These are phyloP conservation scores for Spheniscus humboldti DNA, from an alignment of 2,797 vertebrate genomes.

Conservation along the genomic window DNA sequence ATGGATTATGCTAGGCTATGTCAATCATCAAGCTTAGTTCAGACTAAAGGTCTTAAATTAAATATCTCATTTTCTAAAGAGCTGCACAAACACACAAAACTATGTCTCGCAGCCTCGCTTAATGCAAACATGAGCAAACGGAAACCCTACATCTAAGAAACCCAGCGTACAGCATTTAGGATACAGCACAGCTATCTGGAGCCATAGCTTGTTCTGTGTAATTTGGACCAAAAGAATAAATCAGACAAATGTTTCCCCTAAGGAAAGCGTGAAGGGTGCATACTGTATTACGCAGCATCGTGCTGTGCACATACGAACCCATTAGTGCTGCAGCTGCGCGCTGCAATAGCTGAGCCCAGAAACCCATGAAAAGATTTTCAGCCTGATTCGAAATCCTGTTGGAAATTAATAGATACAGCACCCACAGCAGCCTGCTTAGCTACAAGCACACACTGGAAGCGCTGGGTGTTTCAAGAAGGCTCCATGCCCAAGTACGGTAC, in stretches of 20 bases:
- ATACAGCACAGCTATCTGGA: background rate
- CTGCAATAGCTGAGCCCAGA: background rate
- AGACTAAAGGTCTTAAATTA: background rate
- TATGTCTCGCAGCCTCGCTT: background rate
- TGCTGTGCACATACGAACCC: background rate
- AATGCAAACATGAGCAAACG: background rate
- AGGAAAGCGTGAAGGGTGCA: background rate
- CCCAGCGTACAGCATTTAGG: background rate
- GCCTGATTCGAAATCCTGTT: background rate
- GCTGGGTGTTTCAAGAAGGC: background rate
- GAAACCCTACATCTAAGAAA: background rate
- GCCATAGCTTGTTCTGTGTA: background rate
- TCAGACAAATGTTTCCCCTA: background rate
- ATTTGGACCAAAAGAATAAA: background rate
- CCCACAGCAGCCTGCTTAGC: background rate
- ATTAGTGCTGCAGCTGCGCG: background rate
- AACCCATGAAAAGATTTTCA: background rate
- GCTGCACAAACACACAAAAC: background rate
- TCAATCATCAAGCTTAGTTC: background rate
- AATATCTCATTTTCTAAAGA: background rate
- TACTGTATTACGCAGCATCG: background rate
- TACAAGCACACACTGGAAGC: background rate
- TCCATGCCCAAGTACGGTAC: accelerated
- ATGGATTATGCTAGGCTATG: background rate
- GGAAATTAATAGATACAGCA: background rate